Percentiles rank a stretch among this genome's conserved stretches.
Evolutionary conservation across 2,888 invertebrate species (phyloP).

Genomic region (Syrphus vitripennis): DNA sequence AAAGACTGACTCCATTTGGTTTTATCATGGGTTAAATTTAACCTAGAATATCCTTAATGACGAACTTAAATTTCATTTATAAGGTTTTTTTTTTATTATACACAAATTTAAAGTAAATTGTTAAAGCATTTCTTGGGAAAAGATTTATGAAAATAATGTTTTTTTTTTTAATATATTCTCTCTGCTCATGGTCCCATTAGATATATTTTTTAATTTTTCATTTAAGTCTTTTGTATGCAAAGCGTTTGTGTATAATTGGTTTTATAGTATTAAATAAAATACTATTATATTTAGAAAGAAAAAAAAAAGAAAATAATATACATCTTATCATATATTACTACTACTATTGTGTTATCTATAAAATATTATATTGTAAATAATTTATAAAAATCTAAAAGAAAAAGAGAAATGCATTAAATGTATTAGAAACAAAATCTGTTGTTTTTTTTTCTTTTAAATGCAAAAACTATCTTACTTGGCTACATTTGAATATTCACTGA

Average conservation of each 20-base stretch:
- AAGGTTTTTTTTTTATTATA: not conserved
- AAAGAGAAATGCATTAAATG: slow-evolving; percentile 61
- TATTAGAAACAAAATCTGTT: slow-evolving; percentile 29
- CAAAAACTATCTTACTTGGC: too few relatives aligned
- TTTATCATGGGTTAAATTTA: not conserved
- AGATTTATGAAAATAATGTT: not conserved
- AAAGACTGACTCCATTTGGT: not conserved
- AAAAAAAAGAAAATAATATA: slow-evolving; percentile 9
- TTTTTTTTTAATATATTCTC: slow-evolving; percentile 2
- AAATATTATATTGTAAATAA: slow-evolving; percentile 66
- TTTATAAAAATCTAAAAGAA: slow-evolving; percentile 58
- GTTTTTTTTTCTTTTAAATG: too few relatives aligned
- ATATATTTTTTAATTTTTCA: not conserved
- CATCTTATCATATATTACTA: slow-evolving; percentile 56
- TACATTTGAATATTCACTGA: too few relatives aligned
- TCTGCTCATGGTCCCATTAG: not conserved
- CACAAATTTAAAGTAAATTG: slow-evolving; percentile 21
- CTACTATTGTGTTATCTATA: slow-evolving; percentile 66
- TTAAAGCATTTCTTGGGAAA: slow-evolving; percentile 1
- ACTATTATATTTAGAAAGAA: slow-evolving; percentile 17
- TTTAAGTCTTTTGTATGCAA: slow-evolving; percentile 16
- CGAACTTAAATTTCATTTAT: not conserved
- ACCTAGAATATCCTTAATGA: not conserved
- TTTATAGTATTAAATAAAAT: slow-evolving; percentile 38
- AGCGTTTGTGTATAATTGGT: slow-evolving; percentile 16